phyloP scores from a whole-genome alignment of 2,888 invertebrate species.

The Drosophila neoperkinsi region DNA sequence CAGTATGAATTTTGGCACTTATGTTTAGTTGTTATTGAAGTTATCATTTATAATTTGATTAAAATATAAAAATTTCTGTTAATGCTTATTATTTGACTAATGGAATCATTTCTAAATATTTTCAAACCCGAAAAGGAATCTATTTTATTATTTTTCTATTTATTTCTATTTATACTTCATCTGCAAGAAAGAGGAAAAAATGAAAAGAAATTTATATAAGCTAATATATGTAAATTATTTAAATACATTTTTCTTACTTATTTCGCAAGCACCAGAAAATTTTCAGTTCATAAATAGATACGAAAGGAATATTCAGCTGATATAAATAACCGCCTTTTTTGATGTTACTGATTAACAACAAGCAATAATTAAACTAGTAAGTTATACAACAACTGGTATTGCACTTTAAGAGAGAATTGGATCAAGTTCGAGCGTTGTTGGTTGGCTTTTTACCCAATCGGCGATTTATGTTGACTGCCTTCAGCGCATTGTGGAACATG shows the following conservation, averaged over 20 bases:
- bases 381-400: constrained; percentile 46
- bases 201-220: background rate
- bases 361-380: constrained; percentile 26
- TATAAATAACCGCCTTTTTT: background rate
- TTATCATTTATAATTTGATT: background rate
- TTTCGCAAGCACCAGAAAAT: background rate
- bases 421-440: constrained; percentile 66
- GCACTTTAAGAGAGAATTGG: constrained; percentile 58
- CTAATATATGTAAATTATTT: background rate
- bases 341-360: background rate
- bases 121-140: background rate
- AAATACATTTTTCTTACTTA: background rate
- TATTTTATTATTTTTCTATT: background rate
- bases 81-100: background rate
- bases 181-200: rapidly evolving
- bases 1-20: no score
- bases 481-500: constrained; percentile 37
- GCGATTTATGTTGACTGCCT: constrained; percentile 51
- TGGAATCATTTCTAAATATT: background rate
- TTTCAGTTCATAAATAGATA: background rate
- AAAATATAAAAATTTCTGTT: background rate
- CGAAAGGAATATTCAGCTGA: background rate
- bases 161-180: background rate
- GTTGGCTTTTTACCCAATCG: constrained; percentile 23
- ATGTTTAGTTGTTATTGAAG: no score